Percentiles rank a stretch among this genome's conserved stretches.
Conservation (phyloP, 2,888 invertebrate genomes). For the Diplazon laetatorius region DNA sequence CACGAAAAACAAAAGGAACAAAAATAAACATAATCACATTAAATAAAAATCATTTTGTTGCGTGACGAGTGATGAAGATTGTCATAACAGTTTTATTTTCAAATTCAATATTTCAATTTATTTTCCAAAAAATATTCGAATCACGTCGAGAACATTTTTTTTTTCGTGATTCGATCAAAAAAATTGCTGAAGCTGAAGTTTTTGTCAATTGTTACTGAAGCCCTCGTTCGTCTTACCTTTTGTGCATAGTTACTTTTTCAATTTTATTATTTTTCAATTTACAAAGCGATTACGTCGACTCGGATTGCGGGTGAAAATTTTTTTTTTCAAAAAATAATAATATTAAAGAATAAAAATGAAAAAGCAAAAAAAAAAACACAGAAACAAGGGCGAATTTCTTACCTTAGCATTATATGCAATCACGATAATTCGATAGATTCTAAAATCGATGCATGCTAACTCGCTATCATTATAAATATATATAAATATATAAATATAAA, state of each 20-base stretch:
- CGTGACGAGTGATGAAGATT: no score
- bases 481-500: constrained; percentile 7
- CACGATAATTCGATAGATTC: constrained; percentile 55
- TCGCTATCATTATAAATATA: constrained; percentile 45
- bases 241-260: constrained; percentile 31
- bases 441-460: constrained; percentile 54
- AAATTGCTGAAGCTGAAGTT: neutral
- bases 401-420: constrained; percentile 53
- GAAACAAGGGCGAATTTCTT: constrained; percentile 47
- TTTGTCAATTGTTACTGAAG: neutral
- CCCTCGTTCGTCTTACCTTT: constrained; percentile 52
- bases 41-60: no score
- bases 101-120: no score
- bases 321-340: no score
- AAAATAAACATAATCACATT: no score
- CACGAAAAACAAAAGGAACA: no score
- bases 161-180: neutral
- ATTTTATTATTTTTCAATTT: constrained; percentile 8
- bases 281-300: constrained; percentile 23
- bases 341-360: no score
- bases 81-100: no score
- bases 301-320: no score
- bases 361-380: neutral
- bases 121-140: neutral
- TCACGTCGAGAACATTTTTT: neutral